Conservation (phyloP, 2,797 vertebrate genomes). For the Danio choprae region DNA sequence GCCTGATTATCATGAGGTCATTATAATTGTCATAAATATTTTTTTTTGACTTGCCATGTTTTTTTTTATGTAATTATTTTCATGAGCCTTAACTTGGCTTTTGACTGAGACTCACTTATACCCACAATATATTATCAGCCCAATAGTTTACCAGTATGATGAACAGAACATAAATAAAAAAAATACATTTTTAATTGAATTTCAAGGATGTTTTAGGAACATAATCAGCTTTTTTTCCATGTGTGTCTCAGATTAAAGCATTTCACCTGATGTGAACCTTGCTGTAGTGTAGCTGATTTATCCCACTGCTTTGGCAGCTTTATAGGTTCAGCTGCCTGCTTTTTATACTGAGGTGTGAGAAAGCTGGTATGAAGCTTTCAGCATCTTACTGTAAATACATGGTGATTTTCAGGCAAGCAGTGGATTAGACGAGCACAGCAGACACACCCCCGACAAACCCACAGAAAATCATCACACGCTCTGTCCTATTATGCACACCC, state of each 20-base stretch:
- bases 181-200: not conserved
- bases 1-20: too few relatives aligned
- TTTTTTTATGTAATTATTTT: too few relatives aligned
- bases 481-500: slow-evolving; percentile 5
- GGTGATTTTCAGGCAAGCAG: slow-evolving; percentile 34
- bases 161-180: not conserved
- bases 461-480: slow-evolving; percentile 3
- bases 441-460: slow-evolving; percentile 38
- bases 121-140: not conserved
- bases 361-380: slow-evolving; percentile 3
- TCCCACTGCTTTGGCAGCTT: not conserved
- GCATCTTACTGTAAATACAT: slow-evolving; percentile 32
- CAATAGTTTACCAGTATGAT: slow-evolving; percentile 1
- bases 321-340: slow-evolving; percentile 17
- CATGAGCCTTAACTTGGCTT: not conserved
- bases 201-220: slow-evolving; percentile 9
- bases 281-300: slow-evolving; percentile 17
- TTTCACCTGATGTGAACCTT: not conserved
- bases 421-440: slow-evolving; percentile 40
- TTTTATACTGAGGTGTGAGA: slow-evolving; percentile 23
- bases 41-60: slow-evolving; percentile 4
- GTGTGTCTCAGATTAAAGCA: not conserved
- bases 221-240: not conserved
- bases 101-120: not conserved
- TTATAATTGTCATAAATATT: too few relatives aligned